Percentiles rank a stretch among this genome's conserved stretches.
Conservation (phyloP, 2,797 vertebrate genomes). For the Gadopsis marmoratus region DNA sequence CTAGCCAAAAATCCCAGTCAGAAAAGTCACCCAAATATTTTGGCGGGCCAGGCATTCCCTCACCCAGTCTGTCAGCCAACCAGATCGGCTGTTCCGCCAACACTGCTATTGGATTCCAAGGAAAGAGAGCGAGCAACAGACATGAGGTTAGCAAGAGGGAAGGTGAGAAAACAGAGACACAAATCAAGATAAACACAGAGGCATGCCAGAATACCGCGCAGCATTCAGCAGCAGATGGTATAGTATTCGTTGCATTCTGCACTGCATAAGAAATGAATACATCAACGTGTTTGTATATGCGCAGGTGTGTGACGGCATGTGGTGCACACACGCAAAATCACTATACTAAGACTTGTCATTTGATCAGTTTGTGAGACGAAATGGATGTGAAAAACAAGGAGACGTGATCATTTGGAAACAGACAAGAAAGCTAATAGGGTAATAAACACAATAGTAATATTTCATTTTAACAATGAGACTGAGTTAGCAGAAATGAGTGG, state of each 20-base stretch:
- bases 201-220: conserved; percentile 7
- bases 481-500: conserved; percentile 42
- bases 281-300: conserved; percentile 9
- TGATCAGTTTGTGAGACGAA: conserved; percentile 21
- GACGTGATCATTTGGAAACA: conserved; percentile 31
- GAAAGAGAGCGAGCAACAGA: conserved; percentile 19
- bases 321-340: conserved; percentile 12
- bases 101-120: conserved; percentile 35
- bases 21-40: conserved; percentile 63
- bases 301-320: conserved; percentile 25
- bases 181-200: conserved; percentile 45
- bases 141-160: conserved; percentile 29
- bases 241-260: conserved; percentile 20
- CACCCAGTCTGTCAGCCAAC: conserved; percentile 37
- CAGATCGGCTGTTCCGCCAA: conserved; percentile 46
- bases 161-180: conserved; percentile 39
- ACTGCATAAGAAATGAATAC: conserved; percentile 2
- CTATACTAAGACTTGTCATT: conserved; percentile 28
- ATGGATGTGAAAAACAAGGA: conserved; percentile 20
- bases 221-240: conserved; percentile 45
- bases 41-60: conserved; percentile 34
- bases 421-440: conserved; percentile 34
- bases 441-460: conserved; percentile 48
- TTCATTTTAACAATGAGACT: conserved; percentile 42
- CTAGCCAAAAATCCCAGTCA: conserved; percentile 34